These are phyloP conservation scores for honey bee (Apis mellifera) DNA, from an alignment of 1,140 invertebrate genomes.

Conservation along the genomic window DNA sequence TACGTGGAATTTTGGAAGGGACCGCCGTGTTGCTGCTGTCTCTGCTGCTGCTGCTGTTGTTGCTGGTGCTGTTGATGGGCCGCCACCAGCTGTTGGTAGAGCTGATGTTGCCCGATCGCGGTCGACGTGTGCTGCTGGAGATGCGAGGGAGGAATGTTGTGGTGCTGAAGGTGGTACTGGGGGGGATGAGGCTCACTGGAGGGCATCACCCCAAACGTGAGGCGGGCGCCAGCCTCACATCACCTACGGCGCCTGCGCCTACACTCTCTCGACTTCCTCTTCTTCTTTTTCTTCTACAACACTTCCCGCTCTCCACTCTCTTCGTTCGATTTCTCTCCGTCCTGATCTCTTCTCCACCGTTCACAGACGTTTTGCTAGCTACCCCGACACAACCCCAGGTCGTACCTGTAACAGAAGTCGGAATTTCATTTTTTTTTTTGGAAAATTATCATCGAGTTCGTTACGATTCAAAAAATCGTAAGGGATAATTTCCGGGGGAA, in stretches of 20 bases:
- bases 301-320: slow-evolving; percentile 56
- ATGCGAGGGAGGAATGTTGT: slow-evolving; percentile 78
- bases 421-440: neutral
- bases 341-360: slow-evolving; percentile 60
- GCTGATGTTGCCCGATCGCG: slow-evolving; percentile 77
- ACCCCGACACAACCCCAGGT: slow-evolving; percentile 79
- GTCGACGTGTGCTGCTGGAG: slow-evolving; percentile 75
- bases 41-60: slow-evolving; percentile 72
- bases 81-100: slow-evolving; percentile 79
- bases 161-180: slow-evolving; percentile 80
- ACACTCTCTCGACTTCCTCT: slow-evolving; percentile 67
- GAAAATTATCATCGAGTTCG: too few relatives aligned
- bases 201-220: slow-evolving; percentile 81
- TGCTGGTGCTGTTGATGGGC: slow-evolving; percentile 79
- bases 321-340: slow-evolving; percentile 52
- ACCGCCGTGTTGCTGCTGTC: slow-evolving; percentile 75
- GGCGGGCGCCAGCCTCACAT: slow-evolving; percentile 80
- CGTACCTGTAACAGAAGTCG: slow-evolving; percentile 74
- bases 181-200: slow-evolving; percentile 81
- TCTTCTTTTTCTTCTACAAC: slow-evolving; percentile 59
- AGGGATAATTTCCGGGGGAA: too few relatives aligned
- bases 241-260: slow-evolving; percentile 75
- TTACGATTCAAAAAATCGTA: too few relatives aligned
- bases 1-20: slow-evolving; percentile 79
- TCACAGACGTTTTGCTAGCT: slow-evolving; percentile 73